A percentile compares a stretch with the other conserved stretches of the same genome.
Conservation (phyloP, 2,888 invertebrate genomes). For the Congeria kusceri region DNA sequence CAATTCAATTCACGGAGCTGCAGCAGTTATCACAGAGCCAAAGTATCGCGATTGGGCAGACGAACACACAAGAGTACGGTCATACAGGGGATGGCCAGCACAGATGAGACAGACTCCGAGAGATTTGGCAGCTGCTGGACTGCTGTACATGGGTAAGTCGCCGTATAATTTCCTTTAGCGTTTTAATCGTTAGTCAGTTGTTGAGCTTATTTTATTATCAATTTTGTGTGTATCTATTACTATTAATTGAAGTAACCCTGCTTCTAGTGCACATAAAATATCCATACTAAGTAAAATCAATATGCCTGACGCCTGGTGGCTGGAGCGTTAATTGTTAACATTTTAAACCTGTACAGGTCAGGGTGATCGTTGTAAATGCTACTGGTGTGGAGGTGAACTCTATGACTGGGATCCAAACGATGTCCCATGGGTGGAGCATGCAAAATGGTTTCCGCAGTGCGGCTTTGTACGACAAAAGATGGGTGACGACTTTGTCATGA, state of each 20-base stretch:
- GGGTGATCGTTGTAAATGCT: constrained; percentile 95
- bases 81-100: constrained; percentile 71
- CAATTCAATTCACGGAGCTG: background rate
- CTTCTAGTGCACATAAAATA: no score
- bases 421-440: constrained; percentile 97
- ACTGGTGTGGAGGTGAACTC: constrained; percentile 95
- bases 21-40: constrained; percentile 40
- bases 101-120: constrained; percentile 71
- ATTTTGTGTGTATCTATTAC: no score
- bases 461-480: constrained; percentile 92
- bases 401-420: constrained; percentile 96
- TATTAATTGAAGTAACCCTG: no score
- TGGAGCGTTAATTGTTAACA: no score
- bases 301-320: no score
- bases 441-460: constrained; percentile 94
- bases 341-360: constrained; percentile 84
- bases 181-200: no score
- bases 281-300: no score
- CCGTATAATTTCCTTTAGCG: background rate
- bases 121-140: constrained; percentile 70
- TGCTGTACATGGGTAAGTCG: constrained; percentile 73
- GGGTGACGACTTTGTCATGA: constrained; percentile 91
- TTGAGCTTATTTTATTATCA: no score
- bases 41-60: constrained; percentile 67
- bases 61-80: constrained; percentile 63